Evolutionary conservation across 2,113 vertebrate genomes (phyloP).

Genomic region (Progne subis): DNA sequence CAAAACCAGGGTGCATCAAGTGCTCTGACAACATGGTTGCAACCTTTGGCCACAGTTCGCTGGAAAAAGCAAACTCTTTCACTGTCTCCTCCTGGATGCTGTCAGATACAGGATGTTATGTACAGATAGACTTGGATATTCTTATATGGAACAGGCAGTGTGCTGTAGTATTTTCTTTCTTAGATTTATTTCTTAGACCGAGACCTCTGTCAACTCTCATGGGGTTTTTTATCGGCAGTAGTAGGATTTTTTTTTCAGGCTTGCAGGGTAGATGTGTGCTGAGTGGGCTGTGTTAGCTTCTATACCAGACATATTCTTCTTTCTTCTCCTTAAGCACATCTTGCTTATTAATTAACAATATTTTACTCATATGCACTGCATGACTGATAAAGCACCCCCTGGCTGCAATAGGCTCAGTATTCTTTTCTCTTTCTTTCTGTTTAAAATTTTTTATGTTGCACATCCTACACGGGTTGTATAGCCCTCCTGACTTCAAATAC

Average conservation of each 20-base stretch:
- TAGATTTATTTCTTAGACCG: background rate
- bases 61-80: background rate
- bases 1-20: background rate
- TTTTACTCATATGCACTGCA: background rate
- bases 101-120: background rate
- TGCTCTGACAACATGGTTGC: background rate
- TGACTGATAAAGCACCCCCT: background rate
- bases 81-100: background rate
- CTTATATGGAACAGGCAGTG: background rate
- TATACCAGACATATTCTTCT: background rate
- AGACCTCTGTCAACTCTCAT: background rate
- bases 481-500: background rate
- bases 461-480: background rate
- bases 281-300: background rate
- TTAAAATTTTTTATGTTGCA: background rate
- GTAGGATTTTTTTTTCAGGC: background rate
- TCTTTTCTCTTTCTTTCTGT: background rate
- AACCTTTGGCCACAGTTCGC: background rate
- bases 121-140: background rate
- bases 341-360: background rate
- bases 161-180: background rate
- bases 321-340: background rate
- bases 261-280: background rate
- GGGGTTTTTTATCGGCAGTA: background rate
- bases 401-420: background rate